Conservation (phyloP, 2,797 vertebrate genomes). For the Sebastes baramenuke region DNA sequence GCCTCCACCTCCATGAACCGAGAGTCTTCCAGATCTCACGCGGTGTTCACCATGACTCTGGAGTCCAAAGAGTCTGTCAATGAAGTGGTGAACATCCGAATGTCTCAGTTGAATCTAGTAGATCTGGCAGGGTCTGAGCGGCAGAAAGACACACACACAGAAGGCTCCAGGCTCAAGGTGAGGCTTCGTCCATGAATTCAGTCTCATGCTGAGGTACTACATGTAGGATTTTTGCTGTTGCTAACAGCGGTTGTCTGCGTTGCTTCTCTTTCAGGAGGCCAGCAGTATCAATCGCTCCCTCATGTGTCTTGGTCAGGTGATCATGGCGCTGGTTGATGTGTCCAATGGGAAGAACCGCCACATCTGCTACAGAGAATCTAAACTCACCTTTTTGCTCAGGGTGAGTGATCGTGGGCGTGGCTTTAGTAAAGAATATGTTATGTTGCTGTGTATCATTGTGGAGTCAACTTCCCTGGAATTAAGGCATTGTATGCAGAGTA, state of each 20-base stretch:
- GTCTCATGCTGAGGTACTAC: neutral
- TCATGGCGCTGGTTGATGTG: conserved; percentile 94
- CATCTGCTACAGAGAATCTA: conserved; percentile 95
- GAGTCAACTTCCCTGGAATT: neutral
- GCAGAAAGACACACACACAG: conserved; percentile 93
- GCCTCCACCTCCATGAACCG: conserved; percentile 98
- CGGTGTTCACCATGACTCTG: conserved; percentile 93
- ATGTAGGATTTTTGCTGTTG: neutral
- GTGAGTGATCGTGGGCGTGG: conserved; percentile 66
- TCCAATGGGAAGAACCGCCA: conserved; percentile 94
- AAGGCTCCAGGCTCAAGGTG: conserved; percentile 93
- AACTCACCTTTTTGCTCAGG: conserved; percentile 93
- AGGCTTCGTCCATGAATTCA: neutral
- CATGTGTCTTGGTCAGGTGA: conserved; percentile 95
- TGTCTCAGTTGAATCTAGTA: conserved; percentile 93
- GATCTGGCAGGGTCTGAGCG: conserved; percentile 96
- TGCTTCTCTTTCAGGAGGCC: conserved; percentile 85
- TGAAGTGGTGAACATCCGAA: conserved; percentile 92
- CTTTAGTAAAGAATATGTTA: neutral
- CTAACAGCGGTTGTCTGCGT: conserved; percentile 1
- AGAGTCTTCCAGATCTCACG: conserved; percentile 95
- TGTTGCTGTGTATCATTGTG: neutral
- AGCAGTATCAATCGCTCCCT: conserved; percentile 96
- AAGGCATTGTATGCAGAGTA: neutral
- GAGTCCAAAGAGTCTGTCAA: conserved; percentile 93